Evolutionary conservation across 2,113 vertebrate species (phyloP), one percentile per base, ranked within the genome.

Genomic region (Peromyscus polionotus): DNA sequence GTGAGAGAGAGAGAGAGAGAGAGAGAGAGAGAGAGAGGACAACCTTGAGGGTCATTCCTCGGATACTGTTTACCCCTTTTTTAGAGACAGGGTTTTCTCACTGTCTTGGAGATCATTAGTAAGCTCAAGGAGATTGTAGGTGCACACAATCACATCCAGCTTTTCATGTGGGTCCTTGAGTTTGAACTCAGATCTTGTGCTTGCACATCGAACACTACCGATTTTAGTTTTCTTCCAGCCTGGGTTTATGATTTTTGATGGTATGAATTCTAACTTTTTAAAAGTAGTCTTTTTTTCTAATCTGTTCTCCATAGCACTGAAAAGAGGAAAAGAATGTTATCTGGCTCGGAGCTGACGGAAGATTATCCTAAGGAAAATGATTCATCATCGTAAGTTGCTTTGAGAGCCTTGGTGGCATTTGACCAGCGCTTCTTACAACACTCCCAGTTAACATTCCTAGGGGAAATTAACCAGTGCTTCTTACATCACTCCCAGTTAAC

Each of bases 331-430:
- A 98, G 99, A 97, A 96, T 99, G 91, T 97, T 99, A 1, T 95
- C 99, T 96, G 99, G 99, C 65, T 99, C 99, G 91, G 99, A 99
- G 97, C 97, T 99, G 89, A 99, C 98, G 65, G 99, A 99, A 98
- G 99, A 99, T 98, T 99, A 99, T 97, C 99, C 99, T 96, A 99
- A 99, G 98, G 99, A 99, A 98, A 99, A 99, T 80, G 99, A 99
- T 98, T 99, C 99, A 20, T 99, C 99, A 12, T 99, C 99, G 99
- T 99, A 98, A 98, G 98, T 98, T 97, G 67, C 89, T 11, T 0
- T 95, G 81, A 91, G 92, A 96, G 59, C 65, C 24, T 72, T 96
- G 94, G n/a, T 59, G 6, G 33, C 51, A 87, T 54, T 59, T 81
- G 7, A 72, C 94, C 10, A 88, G 7, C 90, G 8, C 96, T 92